A percentile compares a stretch with the other conserved stretches of the same genome.
phyloP scores from a whole-genome alignment of 2,888 invertebrate genomes.

The Acrobasis suavella region DNA sequence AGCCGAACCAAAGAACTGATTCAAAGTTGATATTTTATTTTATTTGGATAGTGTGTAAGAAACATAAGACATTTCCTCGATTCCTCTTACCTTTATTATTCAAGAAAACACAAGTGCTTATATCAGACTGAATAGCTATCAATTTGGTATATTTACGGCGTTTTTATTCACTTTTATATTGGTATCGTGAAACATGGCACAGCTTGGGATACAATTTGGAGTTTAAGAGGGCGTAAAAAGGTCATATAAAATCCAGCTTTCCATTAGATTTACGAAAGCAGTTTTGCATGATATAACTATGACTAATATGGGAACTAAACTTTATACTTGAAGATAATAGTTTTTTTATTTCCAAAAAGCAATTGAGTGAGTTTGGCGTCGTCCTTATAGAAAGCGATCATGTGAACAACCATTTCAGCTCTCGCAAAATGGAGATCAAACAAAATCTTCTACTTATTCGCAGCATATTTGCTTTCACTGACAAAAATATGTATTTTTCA shows the following conservation, averaged over 20 bases:
- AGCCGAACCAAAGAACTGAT: too few species aligned
- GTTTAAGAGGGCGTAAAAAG: slow-evolving; percentile 12
- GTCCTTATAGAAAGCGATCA: too few species aligned
- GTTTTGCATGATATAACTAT: neutral
- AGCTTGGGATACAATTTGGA: slow-evolving; percentile 8
- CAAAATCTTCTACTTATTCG: too few species aligned
- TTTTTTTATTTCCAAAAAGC: too few species aligned
- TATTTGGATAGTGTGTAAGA: too few species aligned
- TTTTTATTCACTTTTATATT: slow-evolving; percentile 22
- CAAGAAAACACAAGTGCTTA: neutral
- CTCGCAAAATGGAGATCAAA: too few species aligned
- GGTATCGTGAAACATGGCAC: slow-evolving; percentile 14
- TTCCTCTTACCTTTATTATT: neutral
- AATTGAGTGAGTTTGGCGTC: too few species aligned
- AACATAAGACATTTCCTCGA: neutral
- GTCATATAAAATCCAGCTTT: neutral
- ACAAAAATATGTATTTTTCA: too few species aligned
- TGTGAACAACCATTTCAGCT: too few species aligned
- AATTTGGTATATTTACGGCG: slow-evolving; percentile 16
- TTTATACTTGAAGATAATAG: neutral
- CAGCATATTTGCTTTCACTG: too few species aligned
- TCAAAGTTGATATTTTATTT: too few species aligned
- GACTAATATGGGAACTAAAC: neutral
- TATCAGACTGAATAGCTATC: slow-evolving; percentile 17
- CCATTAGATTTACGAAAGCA: neutral